A percentile compares a stretch with the other conserved stretches of the same genome.
Conservation (phyloP, 2,888 invertebrate genomes). For the Homarus gammarus region DNA sequence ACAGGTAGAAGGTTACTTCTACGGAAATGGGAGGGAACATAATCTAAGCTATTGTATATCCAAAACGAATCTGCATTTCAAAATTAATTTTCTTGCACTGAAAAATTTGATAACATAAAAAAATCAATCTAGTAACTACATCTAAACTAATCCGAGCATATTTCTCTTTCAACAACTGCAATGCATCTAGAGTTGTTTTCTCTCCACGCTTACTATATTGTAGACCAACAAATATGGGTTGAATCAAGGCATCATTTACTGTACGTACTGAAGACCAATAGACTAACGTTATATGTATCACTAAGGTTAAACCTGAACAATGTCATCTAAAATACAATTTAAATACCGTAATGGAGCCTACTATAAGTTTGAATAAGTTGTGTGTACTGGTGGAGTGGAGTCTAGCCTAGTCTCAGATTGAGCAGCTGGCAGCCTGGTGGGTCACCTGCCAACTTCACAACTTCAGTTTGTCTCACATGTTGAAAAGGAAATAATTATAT, state of each 20-base stretch:
- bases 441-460: too few relatives aligned
- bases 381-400: too few relatives aligned
- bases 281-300: too few relatives aligned
- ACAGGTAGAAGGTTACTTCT: neutral
- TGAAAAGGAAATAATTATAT: too few relatives aligned
- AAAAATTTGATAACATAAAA: conserved; percentile 32
- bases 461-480: too few relatives aligned
- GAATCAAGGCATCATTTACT: neutral
- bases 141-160: conserved; percentile 41
- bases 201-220: conserved; percentile 29
- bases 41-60: conserved; percentile 33
- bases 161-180: conserved; percentile 22
- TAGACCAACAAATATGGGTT: neutral
- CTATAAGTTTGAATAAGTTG: too few relatives aligned
- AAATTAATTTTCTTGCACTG: conserved; percentile 25
- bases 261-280: too few relatives aligned
- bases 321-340: too few relatives aligned
- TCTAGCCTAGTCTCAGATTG: too few relatives aligned
- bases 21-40: neutral
- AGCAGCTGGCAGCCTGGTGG: too few relatives aligned
- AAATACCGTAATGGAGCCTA: too few relatives aligned
- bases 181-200: conserved; percentile 33
- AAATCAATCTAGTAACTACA: conserved; percentile 25
- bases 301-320: too few relatives aligned
- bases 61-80: conserved; percentile 41